A percentile compares a stretch with the other conserved stretches of the same genome.
Evolutionary conservation across 2,888 invertebrate genomes (phyloP).

Genomic region (Brassicogethes aeneus): DNA sequence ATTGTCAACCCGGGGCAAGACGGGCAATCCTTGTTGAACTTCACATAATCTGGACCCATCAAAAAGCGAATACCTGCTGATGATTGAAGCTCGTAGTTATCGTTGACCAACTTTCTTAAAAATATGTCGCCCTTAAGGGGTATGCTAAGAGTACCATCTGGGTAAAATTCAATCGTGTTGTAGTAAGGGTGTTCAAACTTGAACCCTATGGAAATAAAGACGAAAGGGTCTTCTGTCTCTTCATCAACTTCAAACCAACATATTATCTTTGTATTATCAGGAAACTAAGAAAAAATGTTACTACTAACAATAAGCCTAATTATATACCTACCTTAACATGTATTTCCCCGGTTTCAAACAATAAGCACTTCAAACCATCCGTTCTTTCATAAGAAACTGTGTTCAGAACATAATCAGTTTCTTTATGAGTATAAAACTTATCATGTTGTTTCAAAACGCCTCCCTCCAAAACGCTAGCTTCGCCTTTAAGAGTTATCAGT

Average conservation of each 20-base stretch:
- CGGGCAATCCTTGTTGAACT: neutral
- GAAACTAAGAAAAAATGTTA: neutral
- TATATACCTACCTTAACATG: neutral
- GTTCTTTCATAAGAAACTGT: slow-evolving; percentile 24
- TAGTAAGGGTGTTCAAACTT: slow-evolving; percentile 25
- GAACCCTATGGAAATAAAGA: slow-evolving; percentile 20
- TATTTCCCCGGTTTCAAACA: slow-evolving; percentile 17
- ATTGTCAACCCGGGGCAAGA: neutral
- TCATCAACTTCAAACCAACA: slow-evolving; percentile 13
- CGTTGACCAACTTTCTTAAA: neutral
- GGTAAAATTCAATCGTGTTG: slow-evolving; percentile 18
- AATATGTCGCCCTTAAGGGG: neutral
- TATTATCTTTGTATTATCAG: slow-evolving; percentile 2
- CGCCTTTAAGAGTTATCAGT: slow-evolving; percentile 21
- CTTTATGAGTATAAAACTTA: slow-evolving; percentile 15
- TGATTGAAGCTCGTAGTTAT: neutral
- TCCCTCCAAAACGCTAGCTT: slow-evolving; percentile 14
- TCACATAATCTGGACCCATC: neutral
- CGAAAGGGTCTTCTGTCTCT: slow-evolving; percentile 23
- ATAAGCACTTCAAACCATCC: slow-evolving; percentile 23
- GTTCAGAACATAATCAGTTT: slow-evolving; percentile 22
- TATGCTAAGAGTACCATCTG: slow-evolving; percentile 11
- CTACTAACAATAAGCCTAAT: neutral
- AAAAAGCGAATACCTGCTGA: neutral
- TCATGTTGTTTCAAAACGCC: slow-evolving; percentile 19